These are phyloP conservation scores for Hippoglossus stenolepis DNA, from an alignment of 2,113 vertebrate genomes.

Conservation along the genomic window DNA sequence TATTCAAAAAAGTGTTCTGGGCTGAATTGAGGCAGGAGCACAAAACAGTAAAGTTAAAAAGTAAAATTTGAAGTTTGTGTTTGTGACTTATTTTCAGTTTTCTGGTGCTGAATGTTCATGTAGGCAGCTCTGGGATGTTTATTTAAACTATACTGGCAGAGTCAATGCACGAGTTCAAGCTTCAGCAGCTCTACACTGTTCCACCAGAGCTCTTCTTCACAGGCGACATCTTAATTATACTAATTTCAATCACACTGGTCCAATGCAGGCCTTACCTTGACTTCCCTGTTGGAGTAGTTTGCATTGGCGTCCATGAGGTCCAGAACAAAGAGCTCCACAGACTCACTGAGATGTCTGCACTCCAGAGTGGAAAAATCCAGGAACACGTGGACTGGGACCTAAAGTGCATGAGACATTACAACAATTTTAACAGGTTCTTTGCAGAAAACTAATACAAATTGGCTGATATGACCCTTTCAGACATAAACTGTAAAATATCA, in stretches of 20 bases:
- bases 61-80: too few relatives aligned
- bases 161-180: too few relatives aligned
- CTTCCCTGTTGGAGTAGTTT: slow-evolving; percentile 87
- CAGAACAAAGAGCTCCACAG: slow-evolving; percentile 89
- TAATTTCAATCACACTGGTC: not conserved
- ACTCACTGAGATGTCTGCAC: slow-evolving; percentile 88
- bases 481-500: too few relatives aligned
- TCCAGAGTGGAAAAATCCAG: slow-evolving; percentile 91
- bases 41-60: too few relatives aligned
- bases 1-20: too few relatives aligned
- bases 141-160: too few relatives aligned
- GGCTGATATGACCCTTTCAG: not conserved
- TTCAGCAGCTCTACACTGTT: too few relatives aligned
- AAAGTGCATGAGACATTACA: not conserved
- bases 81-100: too few relatives aligned
- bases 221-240: not conserved
- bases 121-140: too few relatives aligned
- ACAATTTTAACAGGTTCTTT: not conserved
- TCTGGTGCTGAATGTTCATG: too few relatives aligned
- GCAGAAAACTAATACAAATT: not conserved
- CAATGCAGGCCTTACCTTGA: slow-evolving; percentile 84
- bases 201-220: too few relatives aligned
- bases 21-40: too few relatives aligned
- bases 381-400: slow-evolving; percentile 96
- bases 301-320: slow-evolving; percentile 90